Evolutionary conservation across 2,888 invertebrate species (phyloP).

Genomic region (Oscheius sp.): DNA sequence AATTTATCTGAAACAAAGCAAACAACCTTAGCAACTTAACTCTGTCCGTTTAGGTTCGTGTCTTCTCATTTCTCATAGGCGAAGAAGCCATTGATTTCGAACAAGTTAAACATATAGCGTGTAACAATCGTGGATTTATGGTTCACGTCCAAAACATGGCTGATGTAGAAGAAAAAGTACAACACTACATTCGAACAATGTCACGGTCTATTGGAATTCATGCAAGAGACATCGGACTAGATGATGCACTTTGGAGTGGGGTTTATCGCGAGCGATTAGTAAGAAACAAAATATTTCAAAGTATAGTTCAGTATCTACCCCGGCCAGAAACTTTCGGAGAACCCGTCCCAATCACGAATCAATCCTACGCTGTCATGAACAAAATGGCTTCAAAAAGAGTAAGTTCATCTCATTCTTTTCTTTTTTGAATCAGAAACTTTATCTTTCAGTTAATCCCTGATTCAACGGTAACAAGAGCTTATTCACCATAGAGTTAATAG

Average conservation of each 20-base stretch:
- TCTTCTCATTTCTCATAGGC: slow-evolving; percentile 97
- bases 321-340: slow-evolving; percentile 50
- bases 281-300: slow-evolving; percentile 7
- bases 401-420: neutral
- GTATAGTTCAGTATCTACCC: slow-evolving; percentile 50
- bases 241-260: slow-evolving; percentile 94
- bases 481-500: too few species aligned
- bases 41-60: slow-evolving; percentile 82
- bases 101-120: slow-evolving; percentile 89
- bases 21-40: too few species aligned
- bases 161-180: slow-evolving; percentile 94
- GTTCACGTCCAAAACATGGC: slow-evolving; percentile 94
- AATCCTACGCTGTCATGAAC: slow-evolving; percentile 53
- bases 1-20: neutral
- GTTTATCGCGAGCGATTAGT: slow-evolving; percentile 68
- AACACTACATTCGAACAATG: slow-evolving; percentile 93
- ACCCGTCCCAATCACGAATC: slow-evolving; percentile 47
- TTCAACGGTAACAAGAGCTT: too few species aligned
- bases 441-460: neutral
- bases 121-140: slow-evolving; percentile 88
- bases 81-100: slow-evolving; percentile 89
- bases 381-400: slow-evolving; percentile 48
- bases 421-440: neutral
- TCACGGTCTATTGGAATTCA: slow-evolving; percentile 90
- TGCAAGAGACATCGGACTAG: slow-evolving; percentile 73